Evolutionary conservation across 2,888 invertebrate genomes (phyloP).

Genomic region (Oligia latruncula): DNA sequence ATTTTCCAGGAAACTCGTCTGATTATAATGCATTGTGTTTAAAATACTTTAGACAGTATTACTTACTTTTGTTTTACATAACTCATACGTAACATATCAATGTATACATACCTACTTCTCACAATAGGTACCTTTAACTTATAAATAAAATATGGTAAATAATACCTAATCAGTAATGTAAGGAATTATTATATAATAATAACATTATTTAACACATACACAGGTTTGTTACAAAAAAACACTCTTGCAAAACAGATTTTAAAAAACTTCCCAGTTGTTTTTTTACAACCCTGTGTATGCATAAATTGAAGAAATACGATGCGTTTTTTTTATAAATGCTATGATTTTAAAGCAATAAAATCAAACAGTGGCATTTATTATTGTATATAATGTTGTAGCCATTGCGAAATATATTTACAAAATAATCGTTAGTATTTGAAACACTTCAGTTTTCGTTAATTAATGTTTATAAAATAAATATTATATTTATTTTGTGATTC

Average conservation of each 20-base stretch:
- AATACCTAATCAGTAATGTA: slow-evolving; percentile 17
- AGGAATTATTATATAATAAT: neutral
- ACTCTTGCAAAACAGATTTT: neutral
- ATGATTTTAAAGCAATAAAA: slow-evolving; percentile 22
- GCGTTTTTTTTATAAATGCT: neutral
- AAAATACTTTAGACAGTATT: neutral
- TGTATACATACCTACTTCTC: slow-evolving; percentile 39
- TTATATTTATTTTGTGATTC: slow-evolving; percentile 25
- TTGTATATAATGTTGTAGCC: slow-evolving; percentile 23
- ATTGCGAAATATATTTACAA: slow-evolving; percentile 34
- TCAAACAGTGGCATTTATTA: slow-evolving; percentile 1
- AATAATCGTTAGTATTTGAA: slow-evolving; percentile 34
- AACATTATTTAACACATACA: neutral
- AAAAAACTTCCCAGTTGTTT: neutral
- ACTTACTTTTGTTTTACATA: slow-evolving; percentile 1
- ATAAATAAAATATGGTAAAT: slow-evolving; percentile 19
- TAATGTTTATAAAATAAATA: slow-evolving; percentile 31
- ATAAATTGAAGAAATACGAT: neutral
- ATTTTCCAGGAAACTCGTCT: slow-evolving; percentile 9
- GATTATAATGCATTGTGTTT: slow-evolving; percentile 18
- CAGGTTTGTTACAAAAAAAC: slow-evolving; percentile 32
- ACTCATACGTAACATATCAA: slow-evolving; percentile 50
- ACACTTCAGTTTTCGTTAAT: slow-evolving; percentile 42
- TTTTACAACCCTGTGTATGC: slow-evolving; percentile 15
- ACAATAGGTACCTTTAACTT: slow-evolving; percentile 44